Evolutionary conservation across 2,113 vertebrate species (phyloP), one percentile per base, ranked within the genome.

Genomic region (Sander lucioperca): DNA sequence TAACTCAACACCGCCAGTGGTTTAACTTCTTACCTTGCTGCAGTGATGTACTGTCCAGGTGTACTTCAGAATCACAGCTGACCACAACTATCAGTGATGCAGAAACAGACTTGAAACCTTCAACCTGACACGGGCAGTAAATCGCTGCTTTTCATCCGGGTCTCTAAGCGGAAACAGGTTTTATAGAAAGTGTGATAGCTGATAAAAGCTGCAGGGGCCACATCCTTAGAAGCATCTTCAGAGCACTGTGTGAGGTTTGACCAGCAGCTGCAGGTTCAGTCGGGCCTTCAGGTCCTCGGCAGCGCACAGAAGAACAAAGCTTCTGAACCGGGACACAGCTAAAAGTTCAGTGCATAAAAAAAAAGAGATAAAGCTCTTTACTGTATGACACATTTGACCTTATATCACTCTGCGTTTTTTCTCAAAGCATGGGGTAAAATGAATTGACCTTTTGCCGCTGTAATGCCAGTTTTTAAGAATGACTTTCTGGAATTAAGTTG

Each of bases 151-250:
- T 30, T 33, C 57, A 50, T 19, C 4, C 21, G 36, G 74, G 76
- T 64, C 39, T 80, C 30, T 77, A 64, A 86, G 50, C 39, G n/a
- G 57, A 43, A 54, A 27, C 4, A 4, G 73, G 50, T 23, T 30
- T n/a, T 12, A 61, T 27, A 13, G 4, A 54, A 47, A 47, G 33
- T 18, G 23, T 64, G 11, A 25, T 33, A 47, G 16, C 19, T 48
- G 54, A 36, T 54, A 10, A 39, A 66, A 58, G 33, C 62, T 62
- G 56, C 0, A 59, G 12, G 2, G 6, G n/a, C 50, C n/a, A 39
- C 0, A 16, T 25, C 33, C 2, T 74, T 6, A 47, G 23, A 56
- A 18, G 15, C 18, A 39, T 57, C 61, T 59, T 47, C 33, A 66
- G 23, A 71, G 47, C 19, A 30, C 48, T 23, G 16, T 19, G 33